phyloP scores from a whole-genome alignment of 2,888 invertebrate species.

The Dione vanillae region DNA sequence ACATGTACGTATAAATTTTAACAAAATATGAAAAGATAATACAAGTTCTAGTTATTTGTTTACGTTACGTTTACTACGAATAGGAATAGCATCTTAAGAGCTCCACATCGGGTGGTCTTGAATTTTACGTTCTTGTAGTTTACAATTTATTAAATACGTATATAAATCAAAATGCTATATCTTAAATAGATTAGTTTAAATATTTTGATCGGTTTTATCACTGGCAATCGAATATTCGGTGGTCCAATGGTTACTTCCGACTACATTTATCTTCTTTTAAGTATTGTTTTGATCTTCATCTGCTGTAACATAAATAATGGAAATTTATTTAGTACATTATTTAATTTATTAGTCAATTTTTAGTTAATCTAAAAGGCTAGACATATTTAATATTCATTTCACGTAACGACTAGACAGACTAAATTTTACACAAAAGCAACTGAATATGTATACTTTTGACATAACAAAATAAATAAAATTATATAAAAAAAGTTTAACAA shows the following conservation, averaged over 20 bases:
- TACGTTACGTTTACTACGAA: not conserved
- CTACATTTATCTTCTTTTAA: slow-evolving; percentile 26
- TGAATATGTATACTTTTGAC: not conserved
- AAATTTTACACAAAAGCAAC: not conserved
- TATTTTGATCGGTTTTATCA: slow-evolving; percentile 29
- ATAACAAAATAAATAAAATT: slow-evolving; percentile 2
- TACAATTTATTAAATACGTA: slow-evolving; percentile 5
- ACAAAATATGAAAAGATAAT: slow-evolving; percentile 5
- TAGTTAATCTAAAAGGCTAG: not conserved
- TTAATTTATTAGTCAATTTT: not conserved
- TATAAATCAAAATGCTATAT: slow-evolving; percentile 9
- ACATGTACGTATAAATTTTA: slow-evolving; percentile 16
- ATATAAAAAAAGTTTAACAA: not conserved
- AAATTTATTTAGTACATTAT: slow-evolving; percentile 7
- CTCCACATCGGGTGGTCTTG: not conserved
- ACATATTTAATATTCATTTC: not conserved
- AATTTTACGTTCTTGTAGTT: not conserved
- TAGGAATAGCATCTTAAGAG: not conserved
- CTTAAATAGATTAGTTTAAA: slow-evolving; percentile 14
- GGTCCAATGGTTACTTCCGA: slow-evolving; percentile 14
- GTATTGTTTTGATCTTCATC: slow-evolving; percentile 35
- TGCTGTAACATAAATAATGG: slow-evolving; percentile 41
- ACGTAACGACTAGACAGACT: not conserved
- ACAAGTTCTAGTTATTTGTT: slow-evolving; percentile 11
- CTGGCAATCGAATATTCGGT: slow-evolving; percentile 17